phyloP scores from a whole-genome alignment of 2,113 vertebrate species.

The Narcine bancroftii region DNA sequence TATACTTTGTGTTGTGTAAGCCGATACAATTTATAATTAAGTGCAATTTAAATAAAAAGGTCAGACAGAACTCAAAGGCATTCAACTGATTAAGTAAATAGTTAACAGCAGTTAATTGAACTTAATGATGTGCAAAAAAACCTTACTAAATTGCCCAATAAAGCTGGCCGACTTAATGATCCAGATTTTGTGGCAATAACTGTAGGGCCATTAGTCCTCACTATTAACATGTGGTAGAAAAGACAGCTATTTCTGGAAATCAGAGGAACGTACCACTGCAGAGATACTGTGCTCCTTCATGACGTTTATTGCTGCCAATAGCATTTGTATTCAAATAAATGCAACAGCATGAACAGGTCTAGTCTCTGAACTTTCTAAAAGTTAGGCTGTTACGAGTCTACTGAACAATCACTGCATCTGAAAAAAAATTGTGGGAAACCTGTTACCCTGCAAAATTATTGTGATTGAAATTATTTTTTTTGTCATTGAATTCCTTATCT shows the following conservation, averaged over 20 bases:
- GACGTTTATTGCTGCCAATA: neutral
- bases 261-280: neutral
- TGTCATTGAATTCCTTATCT: neutral
- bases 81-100: slow-evolving; percentile 2
- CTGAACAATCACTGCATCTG: too few relatives aligned
- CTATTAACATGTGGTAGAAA: neutral
- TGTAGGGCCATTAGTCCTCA: neutral
- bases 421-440: too few relatives aligned
- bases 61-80: neutral
- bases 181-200: neutral
- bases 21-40: too few relatives aligned
- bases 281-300: neutral
- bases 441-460: too few relatives aligned
- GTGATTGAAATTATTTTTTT: neutral
- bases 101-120: neutral
- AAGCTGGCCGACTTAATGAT: neutral
- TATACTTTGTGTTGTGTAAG: too few relatives aligned
- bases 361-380: too few relatives aligned
- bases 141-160: neutral
- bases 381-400: too few relatives aligned
- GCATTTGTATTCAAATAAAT: neutral
- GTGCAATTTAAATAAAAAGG: neutral
- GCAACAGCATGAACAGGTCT: neutral
- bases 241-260: neutral
- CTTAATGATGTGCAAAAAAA: neutral